Conservation (phyloP, 2,888 invertebrate species). For the Tillus elongatus region DNA sequence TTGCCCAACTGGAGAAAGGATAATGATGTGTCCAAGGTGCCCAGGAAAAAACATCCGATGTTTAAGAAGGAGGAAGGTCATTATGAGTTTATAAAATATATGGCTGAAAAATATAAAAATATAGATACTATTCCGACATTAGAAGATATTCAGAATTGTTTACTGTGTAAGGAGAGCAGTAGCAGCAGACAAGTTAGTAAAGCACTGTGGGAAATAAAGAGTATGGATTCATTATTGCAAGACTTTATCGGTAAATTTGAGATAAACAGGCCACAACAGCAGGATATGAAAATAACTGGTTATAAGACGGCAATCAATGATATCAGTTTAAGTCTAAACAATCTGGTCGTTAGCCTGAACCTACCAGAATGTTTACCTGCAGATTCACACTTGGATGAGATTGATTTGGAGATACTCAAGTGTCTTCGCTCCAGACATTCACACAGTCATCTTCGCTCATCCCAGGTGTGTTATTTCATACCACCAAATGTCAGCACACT, state of each 20-base stretch:
- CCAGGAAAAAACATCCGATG: constrained; percentile 33
- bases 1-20: constrained; percentile 45
- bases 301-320: constrained; percentile 18
- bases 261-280: constrained; percentile 11
- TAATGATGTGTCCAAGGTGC: constrained; percentile 36
- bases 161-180: not conserved
- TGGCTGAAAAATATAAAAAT: constrained; percentile 19
- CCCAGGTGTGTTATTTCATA: constrained; percentile 14
- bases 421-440: constrained; percentile 8
- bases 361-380: constrained; percentile 23
- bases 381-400: constrained; percentile 20
- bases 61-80: constrained; percentile 13
- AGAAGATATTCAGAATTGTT: constrained; percentile 15
- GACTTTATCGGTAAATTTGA: constrained; percentile 24
- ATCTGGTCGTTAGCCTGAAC: constrained; percentile 21
- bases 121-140: constrained; percentile 16
- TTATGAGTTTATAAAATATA: constrained; percentile 20
- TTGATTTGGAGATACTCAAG: constrained; percentile 24
- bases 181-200: constrained; percentile 3
- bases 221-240: constrained; percentile 23
- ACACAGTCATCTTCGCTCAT: not conserved
- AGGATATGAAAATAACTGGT: constrained; percentile 9
- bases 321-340: constrained; percentile 18
- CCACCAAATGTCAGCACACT: constrained; percentile 25
- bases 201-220: constrained; percentile 6